Percentiles rank a stretch among this genome's conserved stretches.
Conservation (phyloP, 2,888 invertebrate species). For the Baronia brevicornis region DNA sequence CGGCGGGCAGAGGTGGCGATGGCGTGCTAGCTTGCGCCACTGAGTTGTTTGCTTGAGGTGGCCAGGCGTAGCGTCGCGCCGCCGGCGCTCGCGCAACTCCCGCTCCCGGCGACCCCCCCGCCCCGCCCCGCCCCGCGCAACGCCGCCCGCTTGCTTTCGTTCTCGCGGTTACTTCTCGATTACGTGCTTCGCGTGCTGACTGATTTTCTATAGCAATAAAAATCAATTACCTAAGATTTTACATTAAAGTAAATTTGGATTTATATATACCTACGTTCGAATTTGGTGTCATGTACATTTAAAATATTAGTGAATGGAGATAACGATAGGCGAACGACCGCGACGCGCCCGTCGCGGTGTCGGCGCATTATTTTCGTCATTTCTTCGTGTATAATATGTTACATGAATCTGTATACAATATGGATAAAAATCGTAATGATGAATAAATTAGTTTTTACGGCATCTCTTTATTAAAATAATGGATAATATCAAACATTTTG, state of each 20-base stretch:
- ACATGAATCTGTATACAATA: slow-evolving; percentile 79
- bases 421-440: slow-evolving; percentile 75
- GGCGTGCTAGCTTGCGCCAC: slow-evolving; percentile 31
- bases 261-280: slow-evolving; percentile 76
- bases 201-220: slow-evolving; percentile 78
- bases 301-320: slow-evolving; percentile 71
- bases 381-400: slow-evolving; percentile 79
- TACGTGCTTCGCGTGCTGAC: slow-evolving; percentile 78
- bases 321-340: slow-evolving; percentile 71
- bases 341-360: slow-evolving; percentile 53
- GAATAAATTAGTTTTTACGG: slow-evolving; percentile 75
- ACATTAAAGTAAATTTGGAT: slow-evolving; percentile 77
- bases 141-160: slow-evolving; percentile 72
- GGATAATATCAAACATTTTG: slow-evolving; percentile 74
- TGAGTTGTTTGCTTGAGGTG: slow-evolving; percentile 29
- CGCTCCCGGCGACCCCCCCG: slow-evolving; percentile 30
- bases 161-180: slow-evolving; percentile 77
- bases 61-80: slow-evolving; percentile 22
- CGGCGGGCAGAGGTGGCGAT: slow-evolving; percentile 33
- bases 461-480: slow-evolving; percentile 75
- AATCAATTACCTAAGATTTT: slow-evolving; percentile 78
- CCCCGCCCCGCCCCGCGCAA: slow-evolving; percentile 42
- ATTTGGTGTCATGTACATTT: slow-evolving; percentile 77
- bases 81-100: slow-evolving; percentile 17
- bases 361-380: slow-evolving; percentile 73